These are phyloP conservation scores for Brevipalpus yothersi DNA, from an alignment of 1,140 invertebrate species.

Conservation along the genomic window DNA sequence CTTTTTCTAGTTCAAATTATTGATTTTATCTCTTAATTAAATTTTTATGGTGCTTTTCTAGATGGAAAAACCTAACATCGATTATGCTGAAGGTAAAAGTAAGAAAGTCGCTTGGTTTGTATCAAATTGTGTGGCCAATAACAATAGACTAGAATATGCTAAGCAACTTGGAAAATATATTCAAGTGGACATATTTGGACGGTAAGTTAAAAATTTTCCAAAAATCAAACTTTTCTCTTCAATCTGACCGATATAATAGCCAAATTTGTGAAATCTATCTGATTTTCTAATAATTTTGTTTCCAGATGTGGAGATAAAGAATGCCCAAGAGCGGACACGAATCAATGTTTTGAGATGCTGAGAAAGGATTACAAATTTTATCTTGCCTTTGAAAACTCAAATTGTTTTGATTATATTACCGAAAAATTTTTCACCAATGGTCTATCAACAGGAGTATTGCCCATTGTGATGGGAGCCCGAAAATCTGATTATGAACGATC, in stretches of 20 bases:
- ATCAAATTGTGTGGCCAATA: slow-evolving; percentile 74
- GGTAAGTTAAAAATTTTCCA: background rate
- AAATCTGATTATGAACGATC: slow-evolving; percentile 61
- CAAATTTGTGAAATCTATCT: no score
- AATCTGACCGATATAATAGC: no score
- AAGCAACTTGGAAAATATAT: slow-evolving; percentile 61
- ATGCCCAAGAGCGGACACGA: slow-evolving; percentile 46
- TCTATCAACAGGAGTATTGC: slow-evolving; percentile 38
- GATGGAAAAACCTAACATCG: background rate
- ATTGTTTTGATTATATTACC: slow-evolving; percentile 85
- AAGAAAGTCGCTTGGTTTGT: slow-evolving; percentile 92
- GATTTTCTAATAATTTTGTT: background rate
- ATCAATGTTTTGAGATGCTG: slow-evolving; percentile 71
- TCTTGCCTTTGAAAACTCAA: slow-evolving; percentile 48
- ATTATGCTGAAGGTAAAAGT: slow-evolving; percentile 31
- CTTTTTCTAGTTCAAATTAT: background rate
- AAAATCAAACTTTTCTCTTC: background rate
- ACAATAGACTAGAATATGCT: slow-evolving; percentile 61
- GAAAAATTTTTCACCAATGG: slow-evolving; percentile 92
- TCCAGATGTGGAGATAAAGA: slow-evolving; percentile 46
- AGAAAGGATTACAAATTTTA: slow-evolving; percentile 59
- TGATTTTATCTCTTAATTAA: background rate
- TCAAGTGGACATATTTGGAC: slow-evolving; percentile 68
- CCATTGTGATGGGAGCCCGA: slow-evolving; percentile 77
- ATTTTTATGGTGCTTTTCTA: background rate